These are phyloP conservation scores for Pipistrellus nathusii DNA, from an alignment of 2,797 vertebrate genomes.

Conservation along the genomic window DNA sequence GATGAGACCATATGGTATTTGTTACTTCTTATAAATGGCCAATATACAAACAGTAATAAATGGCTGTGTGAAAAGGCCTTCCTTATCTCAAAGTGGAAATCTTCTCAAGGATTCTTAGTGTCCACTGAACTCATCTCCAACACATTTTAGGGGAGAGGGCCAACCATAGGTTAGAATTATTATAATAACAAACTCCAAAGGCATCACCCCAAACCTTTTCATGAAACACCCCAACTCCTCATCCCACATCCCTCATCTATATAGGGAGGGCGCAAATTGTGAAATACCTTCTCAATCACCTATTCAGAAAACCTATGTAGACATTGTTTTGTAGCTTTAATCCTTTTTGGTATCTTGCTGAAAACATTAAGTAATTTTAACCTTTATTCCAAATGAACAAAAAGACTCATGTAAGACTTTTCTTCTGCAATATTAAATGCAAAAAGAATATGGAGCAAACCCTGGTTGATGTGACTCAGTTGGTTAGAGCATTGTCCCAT, in stretches of 20 bases:
- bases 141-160: too few relatives aligned
- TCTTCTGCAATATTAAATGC: background rate
- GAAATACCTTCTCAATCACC: background rate
- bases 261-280: background rate
- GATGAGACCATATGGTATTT: background rate
- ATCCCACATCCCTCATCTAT: background rate
- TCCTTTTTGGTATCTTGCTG: background rate
- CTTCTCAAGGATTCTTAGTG: background rate
- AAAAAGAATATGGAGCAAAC: background rate
- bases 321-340: background rate
- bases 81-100: background rate
- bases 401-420: background rate
- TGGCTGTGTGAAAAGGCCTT: background rate
- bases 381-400: slow-evolving; percentile 13
- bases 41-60: background rate
- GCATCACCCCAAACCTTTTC: rapidly evolving
- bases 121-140: background rate
- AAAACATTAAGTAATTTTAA: slow-evolving; percentile 34
- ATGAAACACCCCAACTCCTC: too few relatives aligned
- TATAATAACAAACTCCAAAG: background rate
- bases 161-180: background rate
- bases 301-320: background rate
- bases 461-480: background rate
- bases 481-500: background rate
- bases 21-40: background rate